phyloP scores from a whole-genome alignment of 1,140 invertebrate genomes.

The Parasteatoda tepidariorum region DNA sequence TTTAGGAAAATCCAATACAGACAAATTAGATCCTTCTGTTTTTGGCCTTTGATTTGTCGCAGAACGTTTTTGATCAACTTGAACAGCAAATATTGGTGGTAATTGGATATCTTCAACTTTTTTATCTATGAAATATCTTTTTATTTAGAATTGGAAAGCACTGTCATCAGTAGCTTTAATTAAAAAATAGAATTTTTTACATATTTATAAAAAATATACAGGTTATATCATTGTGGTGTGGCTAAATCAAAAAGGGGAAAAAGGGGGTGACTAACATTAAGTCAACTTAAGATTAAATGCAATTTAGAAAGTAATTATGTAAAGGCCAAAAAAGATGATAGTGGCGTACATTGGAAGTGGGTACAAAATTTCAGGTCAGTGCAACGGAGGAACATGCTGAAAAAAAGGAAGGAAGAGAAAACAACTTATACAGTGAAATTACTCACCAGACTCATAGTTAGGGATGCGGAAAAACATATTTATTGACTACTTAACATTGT shows the following conservation, averaged over 20 bases:
- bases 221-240: too few species aligned
- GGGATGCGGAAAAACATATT: not conserved
- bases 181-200: not conserved
- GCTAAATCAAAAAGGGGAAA: too few species aligned
- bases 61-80: not conserved
- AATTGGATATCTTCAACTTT: slow-evolving; percentile 24
- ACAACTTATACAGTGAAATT: too few species aligned
- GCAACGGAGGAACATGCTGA: too few species aligned
- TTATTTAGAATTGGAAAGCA: not conserved
- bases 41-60: slow-evolving; percentile 9
- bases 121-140: not conserved
- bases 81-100: slow-evolving; percentile 26
- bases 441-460: too few species aligned
- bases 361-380: too few species aligned
- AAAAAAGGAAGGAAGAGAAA: not conserved
- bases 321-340: too few species aligned
- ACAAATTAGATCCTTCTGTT: slow-evolving; percentile 29
- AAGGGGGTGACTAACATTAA: too few species aligned
- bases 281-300: too few species aligned
- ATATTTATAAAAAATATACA: not conserved
- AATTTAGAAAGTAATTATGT: too few species aligned
- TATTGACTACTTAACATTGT: not conserved
- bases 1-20: slow-evolving; percentile 25
- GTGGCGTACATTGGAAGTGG: too few species aligned
- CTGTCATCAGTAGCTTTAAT: not conserved